phyloP scores from a whole-genome alignment of 1,140 invertebrate species.

The Lepidotrigona ventralis region DNA sequence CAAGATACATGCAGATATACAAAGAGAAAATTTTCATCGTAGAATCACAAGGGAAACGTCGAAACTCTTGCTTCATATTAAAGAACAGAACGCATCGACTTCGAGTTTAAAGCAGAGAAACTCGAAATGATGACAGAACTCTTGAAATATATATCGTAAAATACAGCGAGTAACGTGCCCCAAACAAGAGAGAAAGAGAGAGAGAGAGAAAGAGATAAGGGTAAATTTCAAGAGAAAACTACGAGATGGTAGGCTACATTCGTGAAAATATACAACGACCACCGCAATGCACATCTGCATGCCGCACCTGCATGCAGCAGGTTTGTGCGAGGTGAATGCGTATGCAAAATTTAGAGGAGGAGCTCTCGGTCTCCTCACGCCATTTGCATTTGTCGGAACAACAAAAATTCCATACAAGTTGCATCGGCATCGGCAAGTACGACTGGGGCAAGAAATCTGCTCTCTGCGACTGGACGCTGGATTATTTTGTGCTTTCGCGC shows the following conservation, averaged over 20 bases:
- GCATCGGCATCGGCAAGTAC: too few species aligned
- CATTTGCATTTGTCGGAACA: not conserved
- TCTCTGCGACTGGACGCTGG: too few species aligned
- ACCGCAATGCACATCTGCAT: slow-evolving; percentile 24
- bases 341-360: slow-evolving; percentile 21
- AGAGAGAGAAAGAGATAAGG: not conserved
- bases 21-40: too few species aligned
- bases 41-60: not conserved
- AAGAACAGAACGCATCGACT: not conserved
- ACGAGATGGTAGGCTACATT: not conserved
- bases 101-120: not conserved
- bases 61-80: not conserved
- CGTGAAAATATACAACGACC: not conserved
- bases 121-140: not conserved
- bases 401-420: not conserved
- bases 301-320: slow-evolving; percentile 14
- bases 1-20: too few species aligned
- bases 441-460: not conserved
- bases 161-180: not conserved
- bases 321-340: not conserved
- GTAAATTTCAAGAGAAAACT: not conserved
- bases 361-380: not conserved
- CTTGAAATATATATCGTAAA: not conserved
- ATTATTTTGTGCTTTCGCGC: too few species aligned
- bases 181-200: not conserved